Evolutionary conservation across 2,113 vertebrate genomes (phyloP).

Genomic region (Petroica traversi): DNA sequence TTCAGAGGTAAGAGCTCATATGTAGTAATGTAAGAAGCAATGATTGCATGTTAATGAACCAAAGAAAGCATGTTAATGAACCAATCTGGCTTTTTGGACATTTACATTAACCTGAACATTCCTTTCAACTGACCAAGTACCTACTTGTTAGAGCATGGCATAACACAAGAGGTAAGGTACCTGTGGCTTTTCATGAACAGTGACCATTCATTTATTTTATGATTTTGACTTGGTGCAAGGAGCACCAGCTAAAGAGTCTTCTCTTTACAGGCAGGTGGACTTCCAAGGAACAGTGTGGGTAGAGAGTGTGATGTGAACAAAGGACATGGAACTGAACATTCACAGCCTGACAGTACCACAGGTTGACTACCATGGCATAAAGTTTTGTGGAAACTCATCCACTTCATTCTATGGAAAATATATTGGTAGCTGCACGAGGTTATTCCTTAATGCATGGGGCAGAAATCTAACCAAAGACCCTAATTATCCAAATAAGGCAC

Average conservation of each 20-base stretch:
- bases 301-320: background rate
- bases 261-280: background rate
- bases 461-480: background rate
- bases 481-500: background rate
- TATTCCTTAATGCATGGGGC: background rate
- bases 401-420: background rate
- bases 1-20: background rate
- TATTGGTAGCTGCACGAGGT: background rate
- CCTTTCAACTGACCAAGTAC: slow-evolving; percentile 32
- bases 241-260: background rate
- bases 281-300: background rate
- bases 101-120: slow-evolving; percentile 18
- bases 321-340: background rate
- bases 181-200: slow-evolving; percentile 24
- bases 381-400: background rate
- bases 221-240: background rate
- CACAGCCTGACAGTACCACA: background rate
- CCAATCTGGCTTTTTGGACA: slow-evolving; percentile 21
- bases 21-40: background rate
- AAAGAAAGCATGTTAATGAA: no score
- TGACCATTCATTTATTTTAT: slow-evolving; percentile 35
- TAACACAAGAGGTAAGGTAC: background rate
- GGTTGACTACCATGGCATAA: background rate
- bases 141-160: background rate
- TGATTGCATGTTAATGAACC: no score